Base-by-base conservation (phyloP, 2,797 vertebrate species). In the Pseudopleuronectes americanus region DNA sequence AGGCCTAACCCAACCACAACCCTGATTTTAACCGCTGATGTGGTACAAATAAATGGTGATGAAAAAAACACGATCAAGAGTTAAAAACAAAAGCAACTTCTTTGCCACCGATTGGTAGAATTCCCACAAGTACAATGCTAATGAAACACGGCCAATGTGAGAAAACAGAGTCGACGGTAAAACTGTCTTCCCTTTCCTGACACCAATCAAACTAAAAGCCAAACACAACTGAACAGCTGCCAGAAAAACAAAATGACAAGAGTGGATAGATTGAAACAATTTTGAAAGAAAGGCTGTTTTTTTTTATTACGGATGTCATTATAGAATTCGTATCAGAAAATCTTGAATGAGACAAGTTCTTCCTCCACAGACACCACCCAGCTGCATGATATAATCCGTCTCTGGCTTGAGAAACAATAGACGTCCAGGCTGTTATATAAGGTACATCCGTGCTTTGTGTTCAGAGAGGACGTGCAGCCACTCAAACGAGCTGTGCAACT, bases 391-490 rank as follows among this genome's bases (percentile, higher is more conserved):
- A 84, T 82, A 90, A 92, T 92, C 83, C 21, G 56, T 67, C 80
- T 78, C 77, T 60, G 76, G 75, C 83, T 68, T 66, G 79, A 80
- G 73, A 84, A 82, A 90, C 91, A 92, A 93, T 86, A 87, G 87
- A 79, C 81, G 85, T 77, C 73, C 82, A 66, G 64, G 52, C 33
- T 63, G 87, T 92, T 92, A 90, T 86, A 85, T 89, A 92, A 92
- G 77, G 80, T 74, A 75, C 86, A 90, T 89, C 85, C 79, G 80
- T 84, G 87, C 83, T 92, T 92, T 92, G 90, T 92, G 85, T 77
- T 81, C 76, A 77, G 81, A 84, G 79, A 83, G 83, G 83, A 83
- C 89, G 68, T 84, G 87, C 57, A 79, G 74, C 73, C 77, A 81
- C 74, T 87, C 78, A 84, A 82, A 84, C 45, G 76, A 84, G 86